Evolutionary conservation across 2,113 vertebrate species (phyloP).

Genomic region (Xiphophorus hellerii): DNA sequence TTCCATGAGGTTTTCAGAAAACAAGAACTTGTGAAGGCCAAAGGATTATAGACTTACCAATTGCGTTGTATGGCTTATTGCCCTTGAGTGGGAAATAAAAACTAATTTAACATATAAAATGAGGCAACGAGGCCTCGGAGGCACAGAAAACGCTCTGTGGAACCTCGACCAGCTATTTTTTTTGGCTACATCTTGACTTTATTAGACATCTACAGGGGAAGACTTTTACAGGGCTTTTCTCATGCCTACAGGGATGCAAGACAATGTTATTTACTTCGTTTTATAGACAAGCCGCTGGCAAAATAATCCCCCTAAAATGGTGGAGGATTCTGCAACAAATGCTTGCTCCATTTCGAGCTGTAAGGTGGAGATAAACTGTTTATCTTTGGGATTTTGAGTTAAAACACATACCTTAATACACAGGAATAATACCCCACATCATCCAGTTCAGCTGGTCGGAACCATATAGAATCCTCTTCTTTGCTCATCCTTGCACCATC

Average conservation of each 20-base stretch:
- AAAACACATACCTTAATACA: constrained; percentile 79
- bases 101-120: constrained; percentile 58
- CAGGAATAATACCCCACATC: constrained; percentile 96
- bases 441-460: constrained; percentile 92
- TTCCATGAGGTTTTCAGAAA: constrained; percentile 22
- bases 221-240: constrained; percentile 41
- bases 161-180: constrained; percentile 24
- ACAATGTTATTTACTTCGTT: constrained; percentile 35
- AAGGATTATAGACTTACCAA: constrained; percentile 62
- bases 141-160: constrained; percentile 26
- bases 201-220: constrained; percentile 42
- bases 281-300: constrained; percentile 21
- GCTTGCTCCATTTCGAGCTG: background rate
- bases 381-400: background rate
- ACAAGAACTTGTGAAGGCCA: constrained; percentile 23
- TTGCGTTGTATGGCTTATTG: constrained; percentile 58
- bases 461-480: constrained; percentile 98
- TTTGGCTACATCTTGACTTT: constrained; percentile 44
- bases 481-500: constrained; percentile 97
- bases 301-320: constrained; percentile 13
- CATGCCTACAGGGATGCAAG: constrained; percentile 12
- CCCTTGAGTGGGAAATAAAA: constrained; percentile 56
- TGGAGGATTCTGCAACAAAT: background rate
- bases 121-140: constrained; percentile 18
- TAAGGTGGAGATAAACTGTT: background rate